Evolutionary conservation across 2,113 vertebrate species (phyloP), one percentile per base, ranked within the genome.

Genomic region (Telmatochromis bifrenatus): DNA sequence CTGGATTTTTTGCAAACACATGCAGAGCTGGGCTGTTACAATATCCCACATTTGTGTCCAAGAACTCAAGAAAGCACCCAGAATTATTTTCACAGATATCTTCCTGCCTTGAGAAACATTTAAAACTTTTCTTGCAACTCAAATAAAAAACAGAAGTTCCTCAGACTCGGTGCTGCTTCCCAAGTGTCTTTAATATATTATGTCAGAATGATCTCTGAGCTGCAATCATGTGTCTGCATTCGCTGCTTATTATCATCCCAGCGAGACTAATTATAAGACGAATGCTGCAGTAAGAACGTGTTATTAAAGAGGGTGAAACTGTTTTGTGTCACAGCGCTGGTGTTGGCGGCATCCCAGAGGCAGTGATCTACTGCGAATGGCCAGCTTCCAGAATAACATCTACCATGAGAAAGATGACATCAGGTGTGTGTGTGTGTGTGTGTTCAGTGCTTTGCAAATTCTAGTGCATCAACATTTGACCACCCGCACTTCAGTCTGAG

Each of bases 351-450:
- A 98, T 90, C 98, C 97, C 0, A 92, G 91, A 0, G 98, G 98
- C 80, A 97, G 97, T 4, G 95, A 98, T 89, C 97, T 99, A 23
- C 96, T 99, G 82, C 95, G 98, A 23, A 97, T 97, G 37, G 96
- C 97, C 53, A 95, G 96, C 85, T 98, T 99, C 90, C 98, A 98
- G 84, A 94, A 97, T 11, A 97, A 97, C 94, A 99, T 97, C 5
- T 97, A 98, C 91, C 97, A 98, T 0, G 97, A 97, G 95, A 98
- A 97, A 5, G 98, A 99, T n/a, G 97, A 98, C 10, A 89, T 97
- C 90, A 97, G 98, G 98, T 65, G 65, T 73, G 37, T 70, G 35
- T 42, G 31, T 65, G 56, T 17, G 12, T 70, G 65, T 9, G 15
- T 13, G 62, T 7, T 73, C 3, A 15, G 0, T 73, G 68, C 21